Evolutionary conservation across 2,113 vertebrate species (phyloP), one percentile per base, ranked within the genome.

Genomic region (Python bivittatus): DNA sequence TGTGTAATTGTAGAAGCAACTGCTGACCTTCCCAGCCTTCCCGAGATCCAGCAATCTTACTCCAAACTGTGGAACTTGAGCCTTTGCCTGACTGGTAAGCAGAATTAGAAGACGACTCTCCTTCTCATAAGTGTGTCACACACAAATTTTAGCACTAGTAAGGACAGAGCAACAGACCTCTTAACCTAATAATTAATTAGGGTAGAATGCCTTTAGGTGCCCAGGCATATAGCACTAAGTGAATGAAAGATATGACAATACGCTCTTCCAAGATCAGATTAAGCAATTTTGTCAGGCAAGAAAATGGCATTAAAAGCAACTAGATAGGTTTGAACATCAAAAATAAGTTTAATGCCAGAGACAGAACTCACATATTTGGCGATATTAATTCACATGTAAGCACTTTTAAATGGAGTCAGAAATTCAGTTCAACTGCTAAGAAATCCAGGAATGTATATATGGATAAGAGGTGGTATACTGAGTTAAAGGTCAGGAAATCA

Each of bases 51-150:
- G 87, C 96, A 98, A 29, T 98, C 99, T 20, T 98, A 99, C 96
- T 89, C 98, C 90, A 98, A 97, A 91, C 98, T 99, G 88, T 97
- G 98, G 8, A 95, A 96, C 0, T 98, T 99, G 85, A 95, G 97
- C 1, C 98, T 99, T 83, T 99, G 99, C 93, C 97, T 98, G 60
- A 98, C 98, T 17, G 99, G 99, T 99, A 3, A 98, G 97, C 85
- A 64, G 58, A 9, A 27, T 8, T 9, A 2, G n/a, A 48, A 1
- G 13, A 1, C 44, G 22, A 10, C 2, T 23, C 3, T 6, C 56
- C 44, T 23, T 12, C 64, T 22, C 25, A 22, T 2, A 10, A 1
- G 20, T 12, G 9, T 6, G 20, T 23, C 48, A 0, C 52, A 57
- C 20, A 1, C 7, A 10, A 6, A 22, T 79, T 22, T 22, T 20